Percentiles rank a stretch among this genome's conserved stretches.
Evolutionary conservation across 2,797 vertebrate genomes (phyloP).

Genomic region (Rhynchotus rufescens): DNA sequence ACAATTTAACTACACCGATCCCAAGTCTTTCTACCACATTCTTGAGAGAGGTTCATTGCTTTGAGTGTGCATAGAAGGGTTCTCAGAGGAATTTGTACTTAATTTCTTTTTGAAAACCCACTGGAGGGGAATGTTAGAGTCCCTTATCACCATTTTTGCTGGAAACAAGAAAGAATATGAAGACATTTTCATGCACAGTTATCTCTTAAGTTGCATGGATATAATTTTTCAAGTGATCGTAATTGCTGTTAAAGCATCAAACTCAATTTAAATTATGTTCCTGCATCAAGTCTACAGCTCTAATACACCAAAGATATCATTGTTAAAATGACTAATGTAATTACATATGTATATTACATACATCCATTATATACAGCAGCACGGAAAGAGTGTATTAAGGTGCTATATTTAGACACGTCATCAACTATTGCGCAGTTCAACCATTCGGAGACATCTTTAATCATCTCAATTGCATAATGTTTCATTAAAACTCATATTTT

Average conservation of each 20-base stretch:
- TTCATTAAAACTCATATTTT: not conserved
- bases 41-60: not conserved
- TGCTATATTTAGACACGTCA: not conserved
- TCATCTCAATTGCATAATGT: not conserved
- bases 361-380: not conserved
- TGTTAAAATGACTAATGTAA: not conserved
- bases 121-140: not conserved
- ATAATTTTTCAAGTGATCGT: not conserved
- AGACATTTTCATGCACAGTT: not conserved
- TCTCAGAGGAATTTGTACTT: not conserved
- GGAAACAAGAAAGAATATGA: not conserved
- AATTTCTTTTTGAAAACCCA: not conserved
- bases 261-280: not conserved
- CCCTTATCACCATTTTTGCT: not conserved
- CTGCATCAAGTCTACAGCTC: rapidly evolving
- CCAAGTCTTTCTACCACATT: not conserved
- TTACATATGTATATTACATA: not conserved
- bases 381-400: not conserved
- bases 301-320: not conserved
- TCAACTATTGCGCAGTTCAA: not conserved
- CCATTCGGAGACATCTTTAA: not conserved
- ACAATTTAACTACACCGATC: not conserved
- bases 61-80: not conserved
- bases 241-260: not conserved
- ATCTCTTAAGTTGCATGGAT: not conserved